These are phyloP conservation scores for Acanthiza pusilla DNA, from an alignment of 2,797 vertebrate genomes.

Conservation along the genomic window DNA sequence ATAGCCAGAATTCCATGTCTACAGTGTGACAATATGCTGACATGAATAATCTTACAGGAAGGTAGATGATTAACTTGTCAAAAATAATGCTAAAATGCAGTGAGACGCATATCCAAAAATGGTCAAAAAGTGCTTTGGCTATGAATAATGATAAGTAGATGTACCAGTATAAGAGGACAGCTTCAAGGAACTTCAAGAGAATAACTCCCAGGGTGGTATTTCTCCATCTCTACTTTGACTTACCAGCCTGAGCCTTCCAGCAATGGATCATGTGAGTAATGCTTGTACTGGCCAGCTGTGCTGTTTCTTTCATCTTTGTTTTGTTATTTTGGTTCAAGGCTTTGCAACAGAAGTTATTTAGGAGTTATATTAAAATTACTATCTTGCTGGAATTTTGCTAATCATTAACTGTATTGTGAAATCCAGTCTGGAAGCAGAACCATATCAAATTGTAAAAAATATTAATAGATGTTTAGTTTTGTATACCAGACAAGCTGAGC, in stretches of 20 bases:
- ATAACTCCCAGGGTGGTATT: neutral
- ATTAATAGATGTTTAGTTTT: neutral
- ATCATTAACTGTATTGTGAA: neutral
- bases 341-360: neutral
- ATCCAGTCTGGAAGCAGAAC: neutral
- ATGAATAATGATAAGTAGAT: slow-evolving; percentile 19
- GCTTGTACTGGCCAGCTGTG: neutral
- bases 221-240: neutral
- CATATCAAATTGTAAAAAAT: neutral
- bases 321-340: neutral
- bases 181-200: neutral
- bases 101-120: slow-evolving; percentile 16
- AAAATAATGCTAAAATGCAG: neutral
- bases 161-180: neutral
- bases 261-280: slow-evolving; percentile 57
- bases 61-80: slow-evolving; percentile 29
- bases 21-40: neutral
- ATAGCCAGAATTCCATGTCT: slow-evolving; percentile 24
- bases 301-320: neutral
- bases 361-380: neutral
- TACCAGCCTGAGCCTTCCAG: neutral
- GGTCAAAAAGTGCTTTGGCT: slow-evolving; percentile 27
- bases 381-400: neutral
- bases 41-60: neutral
- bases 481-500: neutral